Conservation (phyloP, 2,888 invertebrate genomes). For the Helleia helle region DNA sequence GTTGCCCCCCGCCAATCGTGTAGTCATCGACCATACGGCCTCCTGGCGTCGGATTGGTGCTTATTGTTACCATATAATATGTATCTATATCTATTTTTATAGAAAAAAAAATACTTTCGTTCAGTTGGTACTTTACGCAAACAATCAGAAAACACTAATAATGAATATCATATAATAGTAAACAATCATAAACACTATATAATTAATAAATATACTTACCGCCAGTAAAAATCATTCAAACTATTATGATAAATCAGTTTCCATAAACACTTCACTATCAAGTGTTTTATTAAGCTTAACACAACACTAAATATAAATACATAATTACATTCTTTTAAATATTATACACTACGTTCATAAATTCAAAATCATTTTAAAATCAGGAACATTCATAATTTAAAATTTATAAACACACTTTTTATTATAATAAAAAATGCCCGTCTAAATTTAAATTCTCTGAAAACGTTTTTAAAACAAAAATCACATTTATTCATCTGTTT, state of each 20-base stretch:
- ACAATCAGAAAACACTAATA: no score
- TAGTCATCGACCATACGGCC: no score
- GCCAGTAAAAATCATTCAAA: slow-evolving; percentile 2
- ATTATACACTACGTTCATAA: no score
- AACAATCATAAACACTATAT: no score
- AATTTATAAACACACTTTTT: not conserved
- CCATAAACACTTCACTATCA: not conserved
- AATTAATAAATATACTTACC: not conserved
- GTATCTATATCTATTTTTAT: no score
- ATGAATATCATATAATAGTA: no score
- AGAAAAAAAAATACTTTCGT: no score
- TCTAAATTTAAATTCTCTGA: not conserved
- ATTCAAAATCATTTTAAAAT: not conserved
- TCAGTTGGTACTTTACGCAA: no score
- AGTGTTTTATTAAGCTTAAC: not conserved
- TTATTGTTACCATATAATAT: no score
- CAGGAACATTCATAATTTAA: not conserved
- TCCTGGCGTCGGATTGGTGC: no score
- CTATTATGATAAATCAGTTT: not conserved
- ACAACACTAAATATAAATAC: not conserved
- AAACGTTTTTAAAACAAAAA: not conserved
- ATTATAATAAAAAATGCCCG: no score
- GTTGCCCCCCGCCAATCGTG: no score
- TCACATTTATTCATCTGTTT: not conserved
- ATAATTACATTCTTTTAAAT: not conserved